Evolutionary conservation across 2,797 vertebrate species (phyloP).

Genomic region (Rousettus madagascariensis): DNA sequence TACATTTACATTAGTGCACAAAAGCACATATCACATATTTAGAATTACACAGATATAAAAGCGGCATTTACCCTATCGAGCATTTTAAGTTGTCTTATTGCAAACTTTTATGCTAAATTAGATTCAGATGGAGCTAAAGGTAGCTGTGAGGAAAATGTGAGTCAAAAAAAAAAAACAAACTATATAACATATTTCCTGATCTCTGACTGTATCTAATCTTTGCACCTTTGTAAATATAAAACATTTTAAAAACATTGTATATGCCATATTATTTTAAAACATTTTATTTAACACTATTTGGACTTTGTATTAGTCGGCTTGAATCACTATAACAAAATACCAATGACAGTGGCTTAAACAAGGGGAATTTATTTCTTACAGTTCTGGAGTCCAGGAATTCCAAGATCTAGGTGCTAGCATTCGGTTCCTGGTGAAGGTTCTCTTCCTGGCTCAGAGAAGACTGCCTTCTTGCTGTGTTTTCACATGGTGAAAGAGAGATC

Average conservation of each 20-base stretch:
- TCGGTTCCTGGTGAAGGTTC: neutral
- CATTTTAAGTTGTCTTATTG: constrained; percentile 32
- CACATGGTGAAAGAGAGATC: neutral
- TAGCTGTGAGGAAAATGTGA: neutral
- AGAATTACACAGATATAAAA: neutral
- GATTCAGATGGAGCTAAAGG: neutral
- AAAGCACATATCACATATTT: neutral
- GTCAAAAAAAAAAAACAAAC: neutral
- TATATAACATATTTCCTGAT: neutral
- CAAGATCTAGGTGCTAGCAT: neutral
- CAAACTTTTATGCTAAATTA: neutral
- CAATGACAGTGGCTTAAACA: neutral
- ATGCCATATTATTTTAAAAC: constrained; percentile 23
- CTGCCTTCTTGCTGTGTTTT: neutral
- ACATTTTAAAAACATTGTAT: neutral
- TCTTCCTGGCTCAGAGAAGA: neutral
- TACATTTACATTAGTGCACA: neutral
- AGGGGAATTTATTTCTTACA: neutral
- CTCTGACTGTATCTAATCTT: neutral
- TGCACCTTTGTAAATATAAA: neutral
- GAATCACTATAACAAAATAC: neutral
- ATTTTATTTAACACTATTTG: neutral
- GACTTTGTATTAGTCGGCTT: neutral
- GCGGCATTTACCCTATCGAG: neutral
- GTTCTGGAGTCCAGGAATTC: neutral